phyloP scores from a whole-genome alignment of 2,888 invertebrate genomes.

The Mythimna impura region DNA sequence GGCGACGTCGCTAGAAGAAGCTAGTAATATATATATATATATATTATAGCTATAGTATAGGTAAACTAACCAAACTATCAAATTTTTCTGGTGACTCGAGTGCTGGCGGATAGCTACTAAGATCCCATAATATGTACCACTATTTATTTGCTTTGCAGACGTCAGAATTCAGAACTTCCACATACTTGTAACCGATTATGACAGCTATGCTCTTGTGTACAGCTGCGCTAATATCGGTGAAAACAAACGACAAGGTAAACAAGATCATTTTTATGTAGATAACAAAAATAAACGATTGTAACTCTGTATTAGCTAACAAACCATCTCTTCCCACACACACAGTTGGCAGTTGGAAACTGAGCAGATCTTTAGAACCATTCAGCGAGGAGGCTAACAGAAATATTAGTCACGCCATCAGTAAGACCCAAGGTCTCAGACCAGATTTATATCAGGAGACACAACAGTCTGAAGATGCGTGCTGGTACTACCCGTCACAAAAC shows the following conservation, averaged over 20 bases:
- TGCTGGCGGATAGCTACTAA: background rate
- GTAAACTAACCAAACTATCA: too few relatives aligned
- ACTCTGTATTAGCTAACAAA: slow-evolving; percentile 5
- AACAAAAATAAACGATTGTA: background rate
- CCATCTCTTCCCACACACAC: slow-evolving; percentile 34
- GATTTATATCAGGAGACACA: slow-evolving; percentile 75
- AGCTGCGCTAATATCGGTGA: slow-evolving; percentile 76
- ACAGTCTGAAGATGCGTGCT: slow-evolving; percentile 62
- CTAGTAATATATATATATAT: too few relatives aligned
- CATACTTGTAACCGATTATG: slow-evolving; percentile 82
- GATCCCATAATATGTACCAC: background rate
- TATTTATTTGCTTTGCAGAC: slow-evolving; percentile 41
- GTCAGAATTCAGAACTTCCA: slow-evolving; percentile 70
- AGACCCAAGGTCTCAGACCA: slow-evolving; percentile 27
- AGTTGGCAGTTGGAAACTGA: slow-evolving; percentile 86
- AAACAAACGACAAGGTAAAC: slow-evolving; percentile 76
- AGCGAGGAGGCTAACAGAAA: slow-evolving; percentile 67
- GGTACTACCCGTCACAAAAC: background rate
- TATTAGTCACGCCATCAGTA: background rate
- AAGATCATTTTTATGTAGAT: background rate
- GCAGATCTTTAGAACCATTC: slow-evolving; percentile 69
- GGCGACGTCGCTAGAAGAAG: too few relatives aligned
- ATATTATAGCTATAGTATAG: too few relatives aligned
- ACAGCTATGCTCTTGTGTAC: slow-evolving; percentile 79
- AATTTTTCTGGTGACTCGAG: too few relatives aligned